phyloP scores from a whole-genome alignment of 2,113 vertebrate species.

The Thomomys bottae region DNA sequence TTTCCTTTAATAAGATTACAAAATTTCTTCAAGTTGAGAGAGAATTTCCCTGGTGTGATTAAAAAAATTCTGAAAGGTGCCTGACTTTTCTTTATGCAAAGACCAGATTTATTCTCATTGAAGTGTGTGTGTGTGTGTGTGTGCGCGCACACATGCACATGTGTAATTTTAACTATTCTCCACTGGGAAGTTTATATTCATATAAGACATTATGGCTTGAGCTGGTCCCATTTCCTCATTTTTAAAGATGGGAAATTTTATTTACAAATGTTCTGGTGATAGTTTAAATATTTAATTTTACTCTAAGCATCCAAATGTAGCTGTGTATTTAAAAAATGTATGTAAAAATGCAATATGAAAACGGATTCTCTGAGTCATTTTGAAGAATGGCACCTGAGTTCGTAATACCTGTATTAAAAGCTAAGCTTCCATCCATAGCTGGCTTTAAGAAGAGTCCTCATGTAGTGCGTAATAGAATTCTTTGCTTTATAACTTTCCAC shows the following conservation, averaged over 20 bases:
- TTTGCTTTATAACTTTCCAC: constrained; percentile 54
- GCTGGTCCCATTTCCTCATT: neutral
- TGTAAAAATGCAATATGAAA: constrained; percentile 21
- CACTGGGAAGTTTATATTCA: neutral
- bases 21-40: constrained; percentile 63
- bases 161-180: constrained; percentile 33
- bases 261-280: constrained; percentile 32
- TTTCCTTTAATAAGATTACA: constrained; percentile 68
- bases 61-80: constrained; percentile 25
- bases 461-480: constrained; percentile 25
- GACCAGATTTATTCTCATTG: constrained; percentile 28
- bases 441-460: neutral
- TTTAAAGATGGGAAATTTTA: neutral
- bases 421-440: constrained; percentile 8
- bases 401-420: constrained; percentile 27
- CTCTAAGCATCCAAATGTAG: constrained; percentile 14
- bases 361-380: constrained; percentile 10
- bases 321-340: neutral
- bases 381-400: neutral
- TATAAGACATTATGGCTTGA: neutral
- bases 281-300: constrained; percentile 55
- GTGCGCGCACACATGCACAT: neutral
- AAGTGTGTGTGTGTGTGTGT: neutral
- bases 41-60: constrained; percentile 55
- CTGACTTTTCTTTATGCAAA: neutral